These are phyloP conservation scores for Oncorhynchus gorbuscha DNA, from an alignment of 2,113 vertebrate species.

Conservation along the genomic window DNA sequence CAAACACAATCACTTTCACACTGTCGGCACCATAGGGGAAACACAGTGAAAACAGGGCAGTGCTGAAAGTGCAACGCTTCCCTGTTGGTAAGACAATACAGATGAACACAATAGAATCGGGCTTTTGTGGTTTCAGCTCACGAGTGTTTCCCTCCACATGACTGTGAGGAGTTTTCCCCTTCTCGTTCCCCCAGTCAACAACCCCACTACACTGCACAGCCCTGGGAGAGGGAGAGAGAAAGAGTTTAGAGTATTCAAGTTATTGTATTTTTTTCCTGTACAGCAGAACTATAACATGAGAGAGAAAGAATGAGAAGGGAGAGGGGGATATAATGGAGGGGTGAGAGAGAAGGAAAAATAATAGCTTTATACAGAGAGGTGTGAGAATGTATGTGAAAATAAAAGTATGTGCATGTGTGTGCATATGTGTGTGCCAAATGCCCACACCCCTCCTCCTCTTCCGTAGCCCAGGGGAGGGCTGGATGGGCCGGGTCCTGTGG, in stretches of 20 bases:
- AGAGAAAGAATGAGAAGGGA: conserved; percentile 1
- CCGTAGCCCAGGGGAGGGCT: too few relatives aligned
- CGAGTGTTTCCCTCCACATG: conserved; percentile 8
- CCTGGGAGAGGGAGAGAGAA: conserved; percentile 8
- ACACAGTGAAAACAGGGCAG: neutral
- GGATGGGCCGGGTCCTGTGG: too few relatives aligned
- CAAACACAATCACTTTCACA: conserved; percentile 9
- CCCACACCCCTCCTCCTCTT: neutral
- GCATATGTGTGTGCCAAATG: neutral
- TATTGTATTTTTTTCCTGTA: too few relatives aligned
- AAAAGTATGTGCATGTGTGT: neutral
- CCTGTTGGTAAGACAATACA: conserved; percentile 20
- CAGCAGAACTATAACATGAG: neutral
- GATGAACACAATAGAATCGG: conserved; percentile 5
- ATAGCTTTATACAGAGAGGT: too few relatives aligned
- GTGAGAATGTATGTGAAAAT: too few relatives aligned
- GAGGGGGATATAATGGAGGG: conserved; percentile 1
- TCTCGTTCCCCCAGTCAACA: conserved; percentile 1
- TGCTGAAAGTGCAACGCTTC: conserved; percentile 15
- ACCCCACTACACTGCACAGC: neutral
- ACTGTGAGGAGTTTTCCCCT: neutral
- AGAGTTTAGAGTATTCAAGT: neutral
- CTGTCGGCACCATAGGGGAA: neutral
- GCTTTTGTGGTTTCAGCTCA: conserved; percentile 32
- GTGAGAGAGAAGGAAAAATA: neutral